A percentile compares a stretch with the other conserved stretches of the same genome.
Evolutionary conservation across 1,140 invertebrate species (phyloP).

Genomic region (Matsumurasca onukii): DNA sequence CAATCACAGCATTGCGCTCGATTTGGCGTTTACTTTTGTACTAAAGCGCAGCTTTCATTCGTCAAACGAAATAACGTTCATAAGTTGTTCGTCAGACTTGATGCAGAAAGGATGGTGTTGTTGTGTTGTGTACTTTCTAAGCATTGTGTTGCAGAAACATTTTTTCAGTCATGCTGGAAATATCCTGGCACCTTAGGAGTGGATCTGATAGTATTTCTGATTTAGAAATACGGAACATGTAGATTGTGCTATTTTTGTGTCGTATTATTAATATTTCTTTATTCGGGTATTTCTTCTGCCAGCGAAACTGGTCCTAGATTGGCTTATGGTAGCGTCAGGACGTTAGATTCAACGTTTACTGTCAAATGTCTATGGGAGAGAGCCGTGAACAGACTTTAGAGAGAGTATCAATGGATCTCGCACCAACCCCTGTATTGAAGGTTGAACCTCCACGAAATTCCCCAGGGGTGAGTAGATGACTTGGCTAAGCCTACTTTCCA

Average conservation of each 20-base stretch:
- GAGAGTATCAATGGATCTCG: constrained; percentile 8
- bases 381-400: neutral
- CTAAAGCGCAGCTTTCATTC: constrained; percentile 11
- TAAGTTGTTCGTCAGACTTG: constrained; percentile 8
- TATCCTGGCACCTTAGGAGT: neutral
- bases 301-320: neutral
- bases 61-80: constrained; percentile 9
- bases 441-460: constrained; percentile 11
- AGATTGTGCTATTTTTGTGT: neutral
- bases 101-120: constrained; percentile 8
- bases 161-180: neutral
- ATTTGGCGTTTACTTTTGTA: constrained; percentile 16
- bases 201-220: neutral
- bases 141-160: neutral
- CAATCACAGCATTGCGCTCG: constrained; percentile 10
- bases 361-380: neutral
- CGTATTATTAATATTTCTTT: constrained; percentile 2
- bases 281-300: neutral
- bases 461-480: constrained; percentile 3
- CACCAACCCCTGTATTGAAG: constrained; percentile 3
- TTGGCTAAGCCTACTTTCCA: too few relatives aligned
- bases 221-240: neutral
- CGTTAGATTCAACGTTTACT: neutral
- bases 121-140: neutral
- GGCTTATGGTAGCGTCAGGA: constrained; percentile 7